Evolutionary conservation across 2,888 invertebrate genomes (phyloP).

Genomic region (Apodemia duryi): DNA sequence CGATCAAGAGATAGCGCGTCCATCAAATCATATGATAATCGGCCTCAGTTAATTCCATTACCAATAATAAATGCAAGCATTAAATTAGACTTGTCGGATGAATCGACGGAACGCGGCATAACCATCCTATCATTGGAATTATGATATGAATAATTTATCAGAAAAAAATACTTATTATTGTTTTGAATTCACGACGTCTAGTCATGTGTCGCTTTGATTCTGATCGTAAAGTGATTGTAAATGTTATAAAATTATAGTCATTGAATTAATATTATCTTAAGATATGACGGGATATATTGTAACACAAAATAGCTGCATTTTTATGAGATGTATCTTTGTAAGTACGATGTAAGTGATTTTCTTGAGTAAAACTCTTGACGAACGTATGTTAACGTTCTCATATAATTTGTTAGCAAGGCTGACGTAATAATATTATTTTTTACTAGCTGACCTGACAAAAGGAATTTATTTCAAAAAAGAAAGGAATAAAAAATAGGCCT

Average conservation of each 20-base stretch:
- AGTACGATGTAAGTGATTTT: too few species aligned
- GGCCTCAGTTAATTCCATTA: conserved; percentile 77
- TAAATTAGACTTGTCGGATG: conserved; percentile 77
- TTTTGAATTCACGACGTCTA: conserved; percentile 65
- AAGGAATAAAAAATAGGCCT: too few species aligned
- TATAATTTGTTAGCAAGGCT: too few species aligned
- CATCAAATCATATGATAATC: conserved; percentile 79
- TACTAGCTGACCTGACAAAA: too few species aligned
- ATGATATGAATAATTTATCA: conserved; percentile 78
- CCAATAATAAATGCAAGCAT: conserved; percentile 79
- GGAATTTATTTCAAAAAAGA: too few species aligned
- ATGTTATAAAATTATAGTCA: conserved; percentile 17
- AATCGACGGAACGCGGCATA: conserved; percentile 59
- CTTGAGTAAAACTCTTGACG: too few species aligned
- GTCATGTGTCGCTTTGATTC: conserved; percentile 31
- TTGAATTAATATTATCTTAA: background rate
- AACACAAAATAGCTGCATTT: conserved; percentile 4
- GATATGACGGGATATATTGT: too few species aligned
- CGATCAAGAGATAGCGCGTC: conserved; percentile 73
- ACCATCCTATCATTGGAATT: conserved; percentile 69
- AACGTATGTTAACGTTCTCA: too few species aligned
- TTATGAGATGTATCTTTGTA: background rate
- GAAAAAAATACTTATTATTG: conserved; percentile 59
- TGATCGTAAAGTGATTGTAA: conserved; percentile 26
- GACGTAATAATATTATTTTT: too few species aligned